Base-by-base conservation (phyloP, 2,797 vertebrate genomes). In the Anniella stebbinsi region DNA sequence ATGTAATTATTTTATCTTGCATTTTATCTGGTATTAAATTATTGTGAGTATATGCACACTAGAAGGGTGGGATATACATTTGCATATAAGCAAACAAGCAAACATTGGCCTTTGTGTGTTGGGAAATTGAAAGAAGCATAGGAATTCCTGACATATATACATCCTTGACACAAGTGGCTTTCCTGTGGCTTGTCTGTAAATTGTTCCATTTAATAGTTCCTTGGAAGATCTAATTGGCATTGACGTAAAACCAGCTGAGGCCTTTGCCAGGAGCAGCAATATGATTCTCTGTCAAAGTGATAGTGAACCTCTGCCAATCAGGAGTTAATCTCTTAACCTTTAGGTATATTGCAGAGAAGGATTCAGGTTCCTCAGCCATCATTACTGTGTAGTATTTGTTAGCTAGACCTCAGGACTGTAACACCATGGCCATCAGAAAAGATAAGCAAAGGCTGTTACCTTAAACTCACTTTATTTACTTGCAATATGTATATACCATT, bases 251-350 rank as follows among this genome's bases (percentile, higher is more conserved):
- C 88, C 60, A 77, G 18, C 18, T 88, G 36, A 84, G 45, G 57
- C n/a, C 4, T 63, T 6, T 63, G 66, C 89, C 80, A 9, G 54
- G 84, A 90, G 66, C 45, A 69, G 7, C 38, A 1, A 72, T 54
- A 81, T 85, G 15, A 23, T 85, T 91, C 7, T 86, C 57, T 76
- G 1, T 82, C 84, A 60, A 30, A 83, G 66, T 90, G 66, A 63
- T 80, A 33, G 41, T 51, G 13, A 90, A 54, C 84, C 48, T 48
- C 41, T 86, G 84, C 89, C 89, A 87, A 76, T 82, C 75, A 87
- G 30, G 33, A 73, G 73, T 63, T 89, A 69, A 63, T 89, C 4
- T 90, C 25, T 41, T 0, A 2, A 80, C 87, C 75, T 87, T 45
- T 0, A 76, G 77, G 70, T 87, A 90, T 70, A 80, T 67, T 73